Conservation (phyloP, 1,140 invertebrate species). For the Paraescarpia echinospica region DNA sequence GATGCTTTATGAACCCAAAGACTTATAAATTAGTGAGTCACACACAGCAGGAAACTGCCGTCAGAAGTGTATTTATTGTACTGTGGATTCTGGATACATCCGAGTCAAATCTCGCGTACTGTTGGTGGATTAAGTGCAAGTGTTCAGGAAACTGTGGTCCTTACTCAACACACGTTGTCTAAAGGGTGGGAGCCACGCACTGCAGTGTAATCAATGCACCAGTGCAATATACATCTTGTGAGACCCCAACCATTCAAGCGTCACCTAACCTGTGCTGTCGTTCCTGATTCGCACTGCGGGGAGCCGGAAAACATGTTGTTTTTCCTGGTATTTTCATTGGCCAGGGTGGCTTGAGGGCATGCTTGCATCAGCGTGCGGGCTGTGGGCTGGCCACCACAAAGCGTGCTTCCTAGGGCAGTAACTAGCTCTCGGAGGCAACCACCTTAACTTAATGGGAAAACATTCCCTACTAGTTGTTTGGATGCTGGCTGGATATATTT, state of each 20-base stretch:
- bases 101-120: not conserved
- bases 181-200: not conserved
- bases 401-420: not conserved
- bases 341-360: not conserved
- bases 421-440: not conserved
- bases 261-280: not conserved
- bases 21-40: not conserved
- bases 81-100: not conserved
- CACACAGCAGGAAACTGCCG: not conserved
- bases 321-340: slow-evolving; percentile 1
- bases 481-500: not conserved
- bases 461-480: not conserved
- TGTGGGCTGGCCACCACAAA: not conserved
- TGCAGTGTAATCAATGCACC: not conserved
- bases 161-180: not conserved
- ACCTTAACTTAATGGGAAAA: not conserved
- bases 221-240: not conserved
- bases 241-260: not conserved
- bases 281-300: not conserved
- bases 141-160: not conserved
- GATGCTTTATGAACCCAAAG: not conserved
- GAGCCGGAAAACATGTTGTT: not conserved
- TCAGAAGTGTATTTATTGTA: not conserved
- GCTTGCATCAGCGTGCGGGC: not conserved
- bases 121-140: too few species aligned